Base-by-base conservation (phyloP, 1,140 invertebrate genomes). In the Dysdera silvatica region DNA sequence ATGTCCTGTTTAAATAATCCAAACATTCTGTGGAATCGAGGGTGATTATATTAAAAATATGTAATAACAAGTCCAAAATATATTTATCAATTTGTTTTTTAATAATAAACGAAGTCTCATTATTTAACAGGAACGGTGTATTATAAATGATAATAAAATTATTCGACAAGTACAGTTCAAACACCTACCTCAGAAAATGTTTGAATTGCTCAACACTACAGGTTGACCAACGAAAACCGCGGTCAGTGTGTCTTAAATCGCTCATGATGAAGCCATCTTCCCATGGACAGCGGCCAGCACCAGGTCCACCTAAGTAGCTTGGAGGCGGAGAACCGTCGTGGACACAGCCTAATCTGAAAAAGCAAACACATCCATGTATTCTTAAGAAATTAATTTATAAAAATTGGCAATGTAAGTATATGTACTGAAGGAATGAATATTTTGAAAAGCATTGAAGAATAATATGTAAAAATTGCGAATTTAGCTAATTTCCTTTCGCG, bases 231-330 rank as follows among this genome's bases (percentile, higher is more conserved):
- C 88, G 82, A 80, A 95, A 95, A 8, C 92, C 92, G 72, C 92
- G 85, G 78, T 95, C 91, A 1, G 91, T 95, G 75, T 95, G 91
- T 68, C 92, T 79, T 45, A 95, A 81, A 78, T 95, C 91, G 53
- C 88, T 91, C 92, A 95, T 95, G 70, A 95, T 95, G 77, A 87
- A 95, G 43, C 92, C 92, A 74, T 95, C 92, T 74, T 94, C 89
- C 91, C 92, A 95, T 70, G 90, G 84, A 73, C 92, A 95, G 69
- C 91, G 89, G 72, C 91, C 88, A 35, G 92, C 92, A 16, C 92
- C 92, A 1, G 92, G 92, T 57, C 92, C 91, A 52, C 91, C 91
- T 5, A 95, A 79, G 69, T 95, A 95, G 51, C 88, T 91, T 2
- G 92, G 92, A 48, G 92, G 90, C 24, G 91, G 91, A 65, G 90